Conservation (phyloP, 2,888 invertebrate genomes). For the Carcina quercana region DNA sequence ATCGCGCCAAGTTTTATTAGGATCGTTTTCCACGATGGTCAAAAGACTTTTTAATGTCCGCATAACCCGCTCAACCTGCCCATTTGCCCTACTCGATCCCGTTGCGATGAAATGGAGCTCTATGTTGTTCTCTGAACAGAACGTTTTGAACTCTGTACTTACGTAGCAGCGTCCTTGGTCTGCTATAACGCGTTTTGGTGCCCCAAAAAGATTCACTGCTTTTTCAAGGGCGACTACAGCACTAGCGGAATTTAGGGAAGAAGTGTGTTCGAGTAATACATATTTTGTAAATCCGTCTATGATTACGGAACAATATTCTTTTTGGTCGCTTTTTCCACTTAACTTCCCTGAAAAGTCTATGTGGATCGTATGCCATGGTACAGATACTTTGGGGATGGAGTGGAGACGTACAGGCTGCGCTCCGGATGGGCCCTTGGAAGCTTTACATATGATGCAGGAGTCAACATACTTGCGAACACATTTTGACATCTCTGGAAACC, state of each 20-base stretch:
- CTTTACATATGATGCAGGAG: conserved; percentile 28
- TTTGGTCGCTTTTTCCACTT: conserved; percentile 7
- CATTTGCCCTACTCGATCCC: conserved; percentile 13
- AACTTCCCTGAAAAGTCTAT: conserved; percentile 9
- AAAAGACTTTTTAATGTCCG: conserved; percentile 16
- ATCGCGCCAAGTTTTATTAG: conserved; percentile 18
- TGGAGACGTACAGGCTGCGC: conserved; percentile 11
- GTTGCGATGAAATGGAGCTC: conserved; percentile 16
- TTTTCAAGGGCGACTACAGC: conserved; percentile 10
- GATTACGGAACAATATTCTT: conserved; percentile 7
- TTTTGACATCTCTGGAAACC: conserved; percentile 26
- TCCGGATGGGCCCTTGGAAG: conserved; percentile 25
- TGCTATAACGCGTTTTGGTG: conserved; percentile 15
- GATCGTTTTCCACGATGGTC: conserved; percentile 12
- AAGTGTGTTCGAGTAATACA: conserved; percentile 14
- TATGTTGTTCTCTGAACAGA: no score
- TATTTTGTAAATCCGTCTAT: conserved; percentile 18
- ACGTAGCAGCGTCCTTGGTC: no score
- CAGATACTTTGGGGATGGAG: conserved; percentile 15
- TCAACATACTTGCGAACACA: conserved; percentile 30
- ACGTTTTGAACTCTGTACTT: conserved; percentile 9
- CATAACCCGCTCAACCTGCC: conserved; percentile 17
- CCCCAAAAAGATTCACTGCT: conserved; percentile 12
- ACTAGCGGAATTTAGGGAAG: conserved; percentile 5
- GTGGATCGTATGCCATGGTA: conserved; percentile 13